Evolutionary conservation across 2,113 vertebrate species (phyloP).

Genomic region (Plecturocebus donacophilus): DNA sequence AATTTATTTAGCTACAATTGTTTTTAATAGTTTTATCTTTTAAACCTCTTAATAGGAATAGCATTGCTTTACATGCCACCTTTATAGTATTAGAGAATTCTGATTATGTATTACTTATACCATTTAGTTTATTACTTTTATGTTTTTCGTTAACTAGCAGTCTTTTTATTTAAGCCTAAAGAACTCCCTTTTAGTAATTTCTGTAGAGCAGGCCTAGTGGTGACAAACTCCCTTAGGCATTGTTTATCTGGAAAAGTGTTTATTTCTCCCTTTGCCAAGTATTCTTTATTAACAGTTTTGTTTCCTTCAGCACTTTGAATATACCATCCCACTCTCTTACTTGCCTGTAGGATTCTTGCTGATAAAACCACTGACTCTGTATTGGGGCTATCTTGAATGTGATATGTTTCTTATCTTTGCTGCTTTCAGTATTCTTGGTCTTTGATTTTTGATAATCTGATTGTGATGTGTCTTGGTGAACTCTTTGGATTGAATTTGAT

Average conservation of each 20-base stretch:
- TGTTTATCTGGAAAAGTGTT: neutral
- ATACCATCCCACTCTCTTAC: neutral
- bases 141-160: neutral
- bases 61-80: neutral
- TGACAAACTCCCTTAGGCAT: neutral
- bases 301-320: neutral
- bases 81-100: neutral
- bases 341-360: neutral
- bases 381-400: neutral
- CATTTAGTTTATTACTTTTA: neutral
- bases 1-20: neutral
- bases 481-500: neutral
- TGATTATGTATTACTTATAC: neutral
- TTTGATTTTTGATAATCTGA: neutral
- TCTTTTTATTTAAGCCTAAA: neutral
- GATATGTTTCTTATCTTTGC: neutral
- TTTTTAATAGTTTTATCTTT: neutral
- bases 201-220: neutral
- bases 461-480: neutral
- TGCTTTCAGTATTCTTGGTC: neutral
- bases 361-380: neutral
- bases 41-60: neutral
- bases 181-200: neutral
- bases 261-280: neutral
- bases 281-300: neutral